These are phyloP conservation scores for Diplazon laetatorius DNA, from an alignment of 2,888 invertebrate genomes.

Conservation along the genomic window DNA sequence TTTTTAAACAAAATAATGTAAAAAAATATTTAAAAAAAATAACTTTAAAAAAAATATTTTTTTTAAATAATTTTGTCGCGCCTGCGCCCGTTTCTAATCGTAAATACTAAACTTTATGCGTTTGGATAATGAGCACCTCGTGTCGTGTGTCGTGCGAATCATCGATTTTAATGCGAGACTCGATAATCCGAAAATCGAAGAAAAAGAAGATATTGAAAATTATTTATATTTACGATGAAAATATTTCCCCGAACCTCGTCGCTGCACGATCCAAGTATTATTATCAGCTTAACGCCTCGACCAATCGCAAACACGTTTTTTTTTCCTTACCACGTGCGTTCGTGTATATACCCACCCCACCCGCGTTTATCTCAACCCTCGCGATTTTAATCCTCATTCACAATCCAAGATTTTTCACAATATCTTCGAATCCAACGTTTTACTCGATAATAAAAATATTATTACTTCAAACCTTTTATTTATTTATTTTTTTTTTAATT, in stretches of 20 bases:
- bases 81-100: slow-evolving; percentile 61
- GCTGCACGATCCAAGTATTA: too few relatives aligned
- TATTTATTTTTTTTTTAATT: too few relatives aligned
- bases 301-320: slow-evolving; percentile 24
- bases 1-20: too few relatives aligned
- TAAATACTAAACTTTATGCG: slow-evolving; percentile 74
- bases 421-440: background rate
- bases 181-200: too few relatives aligned
- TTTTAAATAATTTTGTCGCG: too few relatives aligned
- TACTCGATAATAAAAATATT: background rate
- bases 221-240: too few relatives aligned
- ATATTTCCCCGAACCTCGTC: too few relatives aligned
- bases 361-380: background rate
- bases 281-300: slow-evolving; percentile 54
- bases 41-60: too few relatives aligned
- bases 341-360: too few relatives aligned
- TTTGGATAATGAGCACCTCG: slow-evolving; percentile 70
- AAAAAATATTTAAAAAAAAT: too few relatives aligned
- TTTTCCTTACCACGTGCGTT: slow-evolving; percentile 5
- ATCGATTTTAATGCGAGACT: slow-evolving; percentile 50
- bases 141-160: slow-evolving; percentile 20
- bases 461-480: background rate
- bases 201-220: too few relatives aligned
- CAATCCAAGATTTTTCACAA: background rate
- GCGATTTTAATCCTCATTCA: slow-evolving; percentile 23